Evolutionary conservation across 1,140 invertebrate genomes (phyloP), one percentile per base, ranked within the genome.

Genomic region (Acromyrmex echinatior): DNA sequence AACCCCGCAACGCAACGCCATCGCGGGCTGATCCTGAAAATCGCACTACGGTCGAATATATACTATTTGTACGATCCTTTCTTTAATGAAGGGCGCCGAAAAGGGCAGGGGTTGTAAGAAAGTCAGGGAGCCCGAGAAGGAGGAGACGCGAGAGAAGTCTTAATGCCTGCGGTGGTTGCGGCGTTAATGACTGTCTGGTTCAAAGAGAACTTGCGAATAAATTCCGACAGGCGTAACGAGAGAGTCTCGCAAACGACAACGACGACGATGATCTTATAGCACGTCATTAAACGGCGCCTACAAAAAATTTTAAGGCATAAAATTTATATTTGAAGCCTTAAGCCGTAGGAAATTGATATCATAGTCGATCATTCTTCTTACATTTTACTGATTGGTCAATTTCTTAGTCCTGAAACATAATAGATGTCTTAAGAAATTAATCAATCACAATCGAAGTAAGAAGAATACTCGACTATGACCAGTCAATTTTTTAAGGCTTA

Each of bases 131-230:
- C 21, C 9, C 3, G 73, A 25, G 25, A 25, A 70, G 63, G 71
- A 89, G 88, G 66, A 86, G 78, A 66, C 87, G 80, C 85, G 70
- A 87, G 35, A 62, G 58, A 35, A 14, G 91, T 92, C 90, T 88
- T 66, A 74, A 82, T 87, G 85, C 86, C 82, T 60, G 71, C 51
- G 86, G 88, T 92, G 87, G 86, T 91, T 93, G 88, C 86, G 79
- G 62, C 87, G 82, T 90, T 93, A 93, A 93, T 92, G 92, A 92
- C 90, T 87, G 86, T 21, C 88, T 88, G 76, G 79, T 81, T 90
- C 87, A 93, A 93, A 90, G 89, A 84, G 92, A 92, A 92, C 88
- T 92, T 80, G 86, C 60, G 89, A 87, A 91, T 92, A 90, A 91
- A 91, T 91, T 92, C 85, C 86, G 81, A 60, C 86, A 77, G 76